Conservation (phyloP, 2,113 vertebrate species). For the Cheilinus undulatus region DNA sequence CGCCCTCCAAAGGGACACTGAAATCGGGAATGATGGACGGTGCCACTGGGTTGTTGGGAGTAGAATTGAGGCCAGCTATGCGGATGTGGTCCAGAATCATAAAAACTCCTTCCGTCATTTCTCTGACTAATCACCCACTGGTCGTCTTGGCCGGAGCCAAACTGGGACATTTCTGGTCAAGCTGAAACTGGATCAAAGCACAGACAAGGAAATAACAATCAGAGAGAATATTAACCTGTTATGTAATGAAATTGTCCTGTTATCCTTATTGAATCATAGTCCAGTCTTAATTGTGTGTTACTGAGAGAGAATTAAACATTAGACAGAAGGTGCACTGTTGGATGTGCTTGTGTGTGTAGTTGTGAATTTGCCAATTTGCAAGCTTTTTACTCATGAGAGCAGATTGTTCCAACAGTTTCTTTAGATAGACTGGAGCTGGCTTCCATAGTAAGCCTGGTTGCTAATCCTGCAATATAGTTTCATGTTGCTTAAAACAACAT, state of each 20-base stretch:
- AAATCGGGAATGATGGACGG: neutral
- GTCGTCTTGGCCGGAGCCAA: slow-evolving; percentile 54
- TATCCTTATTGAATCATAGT: slow-evolving; percentile 54
- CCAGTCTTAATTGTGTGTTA: slow-evolving; percentile 30
- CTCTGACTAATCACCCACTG: slow-evolving; percentile 34
- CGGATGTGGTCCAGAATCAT: slow-evolving; percentile 41
- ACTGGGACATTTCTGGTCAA: slow-evolving; percentile 78
- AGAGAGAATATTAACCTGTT: slow-evolving; percentile 33
- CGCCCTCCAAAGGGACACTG: slow-evolving; percentile 46
- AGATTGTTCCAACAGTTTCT: neutral
- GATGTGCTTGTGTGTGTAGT: neutral
- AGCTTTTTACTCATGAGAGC: neutral
- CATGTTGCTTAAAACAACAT: neutral
- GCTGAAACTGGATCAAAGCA: slow-evolving; percentile 24
- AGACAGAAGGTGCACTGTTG: neutral
- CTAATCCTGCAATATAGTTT: slow-evolving; percentile 5
- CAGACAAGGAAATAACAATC: slow-evolving; percentile 35
- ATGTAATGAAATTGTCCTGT: slow-evolving; percentile 44
- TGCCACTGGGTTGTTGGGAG: slow-evolving; percentile 20
- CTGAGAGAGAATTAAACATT: slow-evolving; percentile 15
- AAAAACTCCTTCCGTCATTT: slow-evolving; percentile 34
- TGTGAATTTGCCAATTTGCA: neutral
- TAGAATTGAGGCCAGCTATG: slow-evolving; percentile 59
- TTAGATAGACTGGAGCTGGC: neutral
- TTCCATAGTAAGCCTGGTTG: neutral